These are phyloP conservation scores for Hirudo medicinalis DNA, from an alignment of 1,140 invertebrate genomes.

Conservation along the genomic window DNA sequence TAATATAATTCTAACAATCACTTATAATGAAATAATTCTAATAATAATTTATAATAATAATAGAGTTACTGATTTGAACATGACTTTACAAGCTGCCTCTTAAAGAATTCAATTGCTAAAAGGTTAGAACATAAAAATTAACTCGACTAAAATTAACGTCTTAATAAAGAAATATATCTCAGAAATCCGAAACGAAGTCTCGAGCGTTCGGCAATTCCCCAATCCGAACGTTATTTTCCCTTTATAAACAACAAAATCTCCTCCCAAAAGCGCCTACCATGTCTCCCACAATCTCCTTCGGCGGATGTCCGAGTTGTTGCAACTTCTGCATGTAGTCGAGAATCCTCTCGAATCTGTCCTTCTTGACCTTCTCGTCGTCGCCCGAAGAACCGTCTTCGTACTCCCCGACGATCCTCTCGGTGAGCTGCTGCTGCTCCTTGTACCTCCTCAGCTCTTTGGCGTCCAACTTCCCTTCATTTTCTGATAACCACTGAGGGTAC, in stretches of 20 bases:
- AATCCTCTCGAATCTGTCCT: constrained; percentile 60
- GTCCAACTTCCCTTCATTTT: constrained; percentile 56
- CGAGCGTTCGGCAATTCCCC: too few relatives aligned
- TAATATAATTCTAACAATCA: too few relatives aligned
- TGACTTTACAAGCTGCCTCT: too few relatives aligned
- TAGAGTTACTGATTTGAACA: background rate
- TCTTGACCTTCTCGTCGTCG: constrained; percentile 59
- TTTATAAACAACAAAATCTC: background rate
- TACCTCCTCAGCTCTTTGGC: constrained; percentile 54
- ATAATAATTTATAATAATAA: constrained; percentile 10
- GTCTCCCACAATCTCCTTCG: constrained; percentile 66
- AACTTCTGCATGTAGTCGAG: constrained; percentile 71
- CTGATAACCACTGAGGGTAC: constrained; percentile 67
- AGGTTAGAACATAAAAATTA: background rate
- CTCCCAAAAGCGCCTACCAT: constrained; percentile 27
- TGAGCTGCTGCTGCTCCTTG: constrained; percentile 59
- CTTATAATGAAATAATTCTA: too few relatives aligned
- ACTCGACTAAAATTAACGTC: background rate
- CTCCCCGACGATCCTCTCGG: constrained; percentile 58
- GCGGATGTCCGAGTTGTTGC: constrained; percentile 70
- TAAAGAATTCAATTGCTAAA: too few relatives aligned
- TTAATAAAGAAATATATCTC: background rate
- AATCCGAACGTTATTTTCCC: background rate
- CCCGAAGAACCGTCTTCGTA: constrained; percentile 58
- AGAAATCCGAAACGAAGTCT: background rate